These are phyloP conservation scores for Grantiella picta DNA, from an alignment of 2,113 vertebrate species.

Conservation along the genomic window DNA sequence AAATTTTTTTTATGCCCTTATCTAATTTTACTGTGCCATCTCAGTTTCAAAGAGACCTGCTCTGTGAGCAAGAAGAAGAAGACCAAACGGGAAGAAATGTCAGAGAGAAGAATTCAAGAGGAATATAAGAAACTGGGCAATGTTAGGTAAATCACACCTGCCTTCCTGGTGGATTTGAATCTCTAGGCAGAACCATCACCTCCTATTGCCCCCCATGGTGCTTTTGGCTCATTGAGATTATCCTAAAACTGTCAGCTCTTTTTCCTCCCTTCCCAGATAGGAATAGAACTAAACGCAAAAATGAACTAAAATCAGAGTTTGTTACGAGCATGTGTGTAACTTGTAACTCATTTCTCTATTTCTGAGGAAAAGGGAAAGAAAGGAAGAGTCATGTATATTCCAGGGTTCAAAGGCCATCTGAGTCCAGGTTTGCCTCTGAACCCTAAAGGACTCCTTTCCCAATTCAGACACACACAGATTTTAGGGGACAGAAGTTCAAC, in stretches of 20 bases:
- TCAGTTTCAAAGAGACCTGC: conserved; percentile 94
- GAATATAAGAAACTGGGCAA: conserved; percentile 92
- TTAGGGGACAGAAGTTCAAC: neutral
- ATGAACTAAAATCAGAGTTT: neutral
- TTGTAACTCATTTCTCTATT: neutral
- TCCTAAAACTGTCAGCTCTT: neutral
- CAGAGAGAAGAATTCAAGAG: conserved; percentile 91
- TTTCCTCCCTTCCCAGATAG: neutral
- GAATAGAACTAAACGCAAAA: neutral
- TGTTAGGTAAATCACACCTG: conserved; percentile 78
- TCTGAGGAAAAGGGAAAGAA: neutral
- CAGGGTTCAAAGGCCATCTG: neutral
- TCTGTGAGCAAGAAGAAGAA: conserved; percentile 97
- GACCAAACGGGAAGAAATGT: conserved; percentile 89
- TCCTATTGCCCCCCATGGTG: neutral
- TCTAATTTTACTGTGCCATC: neutral
- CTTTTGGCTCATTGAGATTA: neutral
- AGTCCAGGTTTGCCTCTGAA: neutral
- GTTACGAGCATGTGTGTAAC: neutral
- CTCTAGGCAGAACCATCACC: neutral
- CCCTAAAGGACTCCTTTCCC: fast-evolving
- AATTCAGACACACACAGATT: neutral
- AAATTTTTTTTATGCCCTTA: fast-evolving
- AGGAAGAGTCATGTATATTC: neutral
- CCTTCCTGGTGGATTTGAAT: neutral